Evolutionary conservation across 2,888 invertebrate genomes (phyloP), one percentile per base, ranked within the genome.

Genomic region (Odiellus spinosus): DNA sequence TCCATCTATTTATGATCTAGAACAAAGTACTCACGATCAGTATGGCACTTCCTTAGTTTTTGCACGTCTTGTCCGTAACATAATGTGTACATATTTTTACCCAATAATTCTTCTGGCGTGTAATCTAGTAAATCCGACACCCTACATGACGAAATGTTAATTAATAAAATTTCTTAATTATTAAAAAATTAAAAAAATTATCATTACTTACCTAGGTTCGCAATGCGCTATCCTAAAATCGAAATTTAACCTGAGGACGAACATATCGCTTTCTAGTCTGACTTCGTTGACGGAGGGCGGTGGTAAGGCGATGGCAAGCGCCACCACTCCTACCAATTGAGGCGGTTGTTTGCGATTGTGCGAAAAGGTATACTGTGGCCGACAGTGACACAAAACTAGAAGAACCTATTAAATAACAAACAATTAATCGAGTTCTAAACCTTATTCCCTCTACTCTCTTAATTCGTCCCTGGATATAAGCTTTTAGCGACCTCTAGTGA

Each of bases 281-380:
- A 93, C 88, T 71, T 95, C 95, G 65, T 95, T 91, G 55, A 95
- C 88, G 55, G 90, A 91, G 11, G 95, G 93, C 11, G 95, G 93
- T 40, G 95, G 95, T 56, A 95, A 72, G 10, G 93, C 95, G 58
- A 95, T 91, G 56, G 93, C 95, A 59, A 95, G 65, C 3, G 86
- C 93, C 48, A 93, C 90, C 82, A 93, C 83, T 19, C 93, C 93
- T 58, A 95, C 44, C 4, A 55, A 44, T 32, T 44, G 54, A 10
- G 48, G 40, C 4, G 57, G 56, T 21, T 59, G 58, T 68, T 88
- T 88, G 61, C 88, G 76, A 56, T 82, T 80, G 68, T 88, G 83
- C 11, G 86, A 84, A 70, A 87, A 90, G 50, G 84, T 83, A 67
- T 87, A 85, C 69, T 93, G 91, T 15, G 90, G 87, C 64, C 93